phyloP scores from a whole-genome alignment of 2,797 vertebrate species.

The Streptopelia turtur region DNA sequence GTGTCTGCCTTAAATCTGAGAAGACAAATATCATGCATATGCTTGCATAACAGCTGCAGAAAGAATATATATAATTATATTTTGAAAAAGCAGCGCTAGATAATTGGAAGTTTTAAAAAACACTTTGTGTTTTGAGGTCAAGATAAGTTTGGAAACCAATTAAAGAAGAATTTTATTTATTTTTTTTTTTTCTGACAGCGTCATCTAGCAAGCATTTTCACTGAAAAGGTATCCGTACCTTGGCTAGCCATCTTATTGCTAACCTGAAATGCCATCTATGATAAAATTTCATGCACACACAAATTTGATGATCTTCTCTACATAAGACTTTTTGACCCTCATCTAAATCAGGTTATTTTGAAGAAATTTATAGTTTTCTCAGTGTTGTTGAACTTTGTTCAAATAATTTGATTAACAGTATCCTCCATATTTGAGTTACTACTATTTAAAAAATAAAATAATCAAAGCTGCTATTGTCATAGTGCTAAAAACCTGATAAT shows the following conservation, averaged over 20 bases:
- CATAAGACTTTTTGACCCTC: not conserved
- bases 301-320: not conserved
- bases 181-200: not conserved
- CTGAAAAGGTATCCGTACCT: not conserved
- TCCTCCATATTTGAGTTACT: not conserved
- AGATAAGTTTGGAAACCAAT: constrained; percentile 24
- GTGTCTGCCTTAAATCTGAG: not conserved
- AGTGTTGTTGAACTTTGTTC: not conserved
- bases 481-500: not conserved
- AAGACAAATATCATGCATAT: not conserved
- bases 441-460: not conserved
- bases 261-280: not conserved
- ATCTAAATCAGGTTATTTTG: not conserved
- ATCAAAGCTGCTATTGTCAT: not conserved
- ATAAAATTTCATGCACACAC: not conserved
- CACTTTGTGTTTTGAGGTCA: not conserved
- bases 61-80: not conserved
- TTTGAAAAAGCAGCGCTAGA: not conserved
- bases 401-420: not conserved
- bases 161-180: not conserved
- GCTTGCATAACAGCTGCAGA: not conserved
- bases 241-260: not conserved
- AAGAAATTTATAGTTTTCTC: not conserved
- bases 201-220: not conserved
- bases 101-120: constrained; percentile 6